Percentiles rank a stretch among this genome's conserved stretches.
Evolutionary conservation across 2,888 invertebrate genomes (phyloP).

Genomic region (Protonemura montana): DNA sequence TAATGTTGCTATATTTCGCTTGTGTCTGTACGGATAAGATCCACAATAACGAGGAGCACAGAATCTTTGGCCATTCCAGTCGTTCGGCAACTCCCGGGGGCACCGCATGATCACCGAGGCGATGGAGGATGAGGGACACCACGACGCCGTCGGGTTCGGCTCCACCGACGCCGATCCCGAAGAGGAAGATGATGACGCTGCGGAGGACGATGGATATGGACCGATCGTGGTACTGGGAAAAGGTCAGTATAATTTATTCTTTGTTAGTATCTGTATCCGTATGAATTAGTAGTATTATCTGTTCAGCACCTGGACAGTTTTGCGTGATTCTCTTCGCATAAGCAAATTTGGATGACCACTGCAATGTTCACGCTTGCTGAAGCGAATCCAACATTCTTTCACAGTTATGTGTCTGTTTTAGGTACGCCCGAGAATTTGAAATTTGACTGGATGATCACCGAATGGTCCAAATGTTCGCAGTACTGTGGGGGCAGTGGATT

Average conservation of each 20-base stretch:
- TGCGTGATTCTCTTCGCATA: too few species aligned
- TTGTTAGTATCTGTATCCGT: not conserved
- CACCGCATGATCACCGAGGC: constrained; percentile 66
- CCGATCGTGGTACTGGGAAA: constrained; percentile 56
- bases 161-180: constrained; percentile 54
- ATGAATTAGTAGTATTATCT: too few species aligned
- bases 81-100: constrained; percentile 73
- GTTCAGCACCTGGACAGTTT: too few species aligned
- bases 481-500: constrained; percentile 81
- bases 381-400: too few species aligned
- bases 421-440: constrained; percentile 62
- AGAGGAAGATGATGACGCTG: constrained; percentile 59
- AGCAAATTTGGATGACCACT: too few species aligned
- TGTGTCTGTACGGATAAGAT: constrained; percentile 43
- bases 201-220: constrained; percentile 51
- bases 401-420: constrained; percentile 38
- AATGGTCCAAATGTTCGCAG: constrained; percentile 88
- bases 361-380: too few species aligned
- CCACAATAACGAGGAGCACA: constrained; percentile 63
- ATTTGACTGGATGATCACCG: constrained; percentile 82
- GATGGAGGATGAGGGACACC: constrained; percentile 48
- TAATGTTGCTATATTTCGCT: constrained; percentile 25
- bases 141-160: constrained; percentile 59
- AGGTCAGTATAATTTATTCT: constrained; percentile 40
- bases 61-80: constrained; percentile 86